A percentile compares a stretch with the other conserved stretches of the same genome.
Evolutionary conservation across 2,888 invertebrate genomes (phyloP).

Genomic region (Zele albiditarsus): DNA sequence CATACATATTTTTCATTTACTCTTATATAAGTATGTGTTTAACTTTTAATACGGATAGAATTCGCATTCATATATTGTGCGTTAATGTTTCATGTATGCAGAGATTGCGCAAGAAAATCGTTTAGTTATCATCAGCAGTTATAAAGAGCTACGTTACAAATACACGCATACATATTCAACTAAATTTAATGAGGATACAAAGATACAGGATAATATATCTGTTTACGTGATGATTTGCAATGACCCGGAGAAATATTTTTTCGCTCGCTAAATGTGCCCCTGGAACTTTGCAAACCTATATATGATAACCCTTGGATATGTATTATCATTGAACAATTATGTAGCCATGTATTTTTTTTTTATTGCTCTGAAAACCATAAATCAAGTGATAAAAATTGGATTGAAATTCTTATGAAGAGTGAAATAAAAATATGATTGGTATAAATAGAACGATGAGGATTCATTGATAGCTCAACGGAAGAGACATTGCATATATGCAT

Average conservation of each 20-base stretch:
- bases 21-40: too few relatives aligned
- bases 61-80: neutral
- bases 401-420: constrained; percentile 17
- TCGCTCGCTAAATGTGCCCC: neutral
- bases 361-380: constrained; percentile 1
- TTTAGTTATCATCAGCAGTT: constrained; percentile 35
- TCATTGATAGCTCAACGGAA: constrained; percentile 57
- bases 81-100: constrained; percentile 25
- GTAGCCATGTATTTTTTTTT: neutral
- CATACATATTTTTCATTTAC: too few relatives aligned
- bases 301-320: constrained; percentile 34
- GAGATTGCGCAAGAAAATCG: constrained; percentile 45
- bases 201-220: constrained; percentile 59
- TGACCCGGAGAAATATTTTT: constrained; percentile 60
- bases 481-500: constrained; percentile 9
- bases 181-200: constrained; percentile 38
- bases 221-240: constrained; percentile 65
- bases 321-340: constrained; percentile 1
- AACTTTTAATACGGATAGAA: neutral
- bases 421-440: constrained; percentile 17
- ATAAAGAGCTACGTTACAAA: constrained; percentile 25
- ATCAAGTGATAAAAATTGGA: neutral
- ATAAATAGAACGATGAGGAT: neutral
- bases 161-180: neutral
- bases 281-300: neutral